Percentiles rank a stretch among this genome's conserved stretches.
These are phyloP conservation scores for Athene noctua DNA, from an alignment of 2,113 vertebrate species.

Conservation along the genomic window DNA sequence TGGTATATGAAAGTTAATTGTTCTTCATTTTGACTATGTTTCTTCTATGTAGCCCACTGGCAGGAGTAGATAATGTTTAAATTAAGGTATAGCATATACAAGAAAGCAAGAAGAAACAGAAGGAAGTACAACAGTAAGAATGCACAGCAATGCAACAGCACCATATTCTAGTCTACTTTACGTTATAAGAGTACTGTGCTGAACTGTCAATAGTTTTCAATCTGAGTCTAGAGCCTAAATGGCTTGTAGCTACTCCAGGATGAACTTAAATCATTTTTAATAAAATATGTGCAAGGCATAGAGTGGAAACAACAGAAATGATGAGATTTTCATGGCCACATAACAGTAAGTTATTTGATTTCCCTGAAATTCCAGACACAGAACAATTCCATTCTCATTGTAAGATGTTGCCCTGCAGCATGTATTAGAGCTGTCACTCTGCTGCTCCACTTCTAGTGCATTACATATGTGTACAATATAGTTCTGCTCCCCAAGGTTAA, in stretches of 20 bases:
- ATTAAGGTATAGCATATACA: background rate
- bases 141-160: background rate
- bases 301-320: constrained; percentile 45
- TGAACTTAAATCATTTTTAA: constrained; percentile 35
- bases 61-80: background rate
- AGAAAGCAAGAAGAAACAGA: background rate
- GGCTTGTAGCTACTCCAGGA: background rate
- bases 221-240: background rate
- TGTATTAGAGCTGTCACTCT: constrained; percentile 50
- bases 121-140: background rate
- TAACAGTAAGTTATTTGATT: constrained; percentile 65
- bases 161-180: background rate
- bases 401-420: constrained; percentile 57
- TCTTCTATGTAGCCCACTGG: background rate
- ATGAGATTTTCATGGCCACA: constrained; percentile 47
- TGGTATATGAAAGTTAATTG: background rate
- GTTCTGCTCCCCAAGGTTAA: constrained; percentile 18
- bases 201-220: background rate
- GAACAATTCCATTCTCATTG: constrained; percentile 46
- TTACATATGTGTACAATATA: constrained; percentile 58
- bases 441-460: constrained; percentile 25
- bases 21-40: background rate
- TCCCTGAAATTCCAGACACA: constrained; percentile 61
- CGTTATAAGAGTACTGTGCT: background rate
- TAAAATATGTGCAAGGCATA: constrained; percentile 45